Conservation (phyloP, 2,888 invertebrate genomes). For the Amorpha juglandis region DNA sequence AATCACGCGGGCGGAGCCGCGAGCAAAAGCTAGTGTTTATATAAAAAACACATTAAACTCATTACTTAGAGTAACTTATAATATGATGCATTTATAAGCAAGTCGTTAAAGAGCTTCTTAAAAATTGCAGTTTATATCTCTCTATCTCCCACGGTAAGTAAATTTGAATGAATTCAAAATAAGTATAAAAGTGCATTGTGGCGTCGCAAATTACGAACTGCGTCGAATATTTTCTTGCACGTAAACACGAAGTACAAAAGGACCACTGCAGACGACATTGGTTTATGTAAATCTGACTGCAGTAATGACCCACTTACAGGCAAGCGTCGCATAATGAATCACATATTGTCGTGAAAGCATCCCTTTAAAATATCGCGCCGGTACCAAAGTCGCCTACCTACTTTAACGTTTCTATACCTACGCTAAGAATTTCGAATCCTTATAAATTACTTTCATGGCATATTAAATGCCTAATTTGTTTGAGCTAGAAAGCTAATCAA, state of each 20-base stretch:
- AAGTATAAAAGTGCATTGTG: background rate
- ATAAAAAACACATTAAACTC: too few species aligned
- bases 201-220: background rate
- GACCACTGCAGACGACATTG: conserved; percentile 55
- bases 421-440: background rate
- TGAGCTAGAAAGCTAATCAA: background rate
- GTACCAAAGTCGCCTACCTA: background rate
- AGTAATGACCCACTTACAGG: conserved; percentile 70
- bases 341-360: conserved; percentile 42
- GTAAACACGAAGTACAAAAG: conserved; percentile 46
- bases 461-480: background rate
- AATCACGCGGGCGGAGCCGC: too few species aligned
- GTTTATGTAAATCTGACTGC: conserved; percentile 69
- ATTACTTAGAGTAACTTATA: too few species aligned
- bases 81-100: too few species aligned
- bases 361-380: conserved; percentile 11
- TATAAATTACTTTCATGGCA: background rate
- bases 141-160: too few species aligned
- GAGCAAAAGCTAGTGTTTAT: too few species aligned
- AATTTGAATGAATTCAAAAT: background rate
- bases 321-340: conserved; percentile 60
- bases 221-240: conserved; percentile 20
- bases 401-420: background rate
- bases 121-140: too few species aligned
- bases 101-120: too few species aligned